These are phyloP conservation scores for Drosophila orosa DNA, from an alignment of 1,140 invertebrate species.

Conservation along the genomic window DNA sequence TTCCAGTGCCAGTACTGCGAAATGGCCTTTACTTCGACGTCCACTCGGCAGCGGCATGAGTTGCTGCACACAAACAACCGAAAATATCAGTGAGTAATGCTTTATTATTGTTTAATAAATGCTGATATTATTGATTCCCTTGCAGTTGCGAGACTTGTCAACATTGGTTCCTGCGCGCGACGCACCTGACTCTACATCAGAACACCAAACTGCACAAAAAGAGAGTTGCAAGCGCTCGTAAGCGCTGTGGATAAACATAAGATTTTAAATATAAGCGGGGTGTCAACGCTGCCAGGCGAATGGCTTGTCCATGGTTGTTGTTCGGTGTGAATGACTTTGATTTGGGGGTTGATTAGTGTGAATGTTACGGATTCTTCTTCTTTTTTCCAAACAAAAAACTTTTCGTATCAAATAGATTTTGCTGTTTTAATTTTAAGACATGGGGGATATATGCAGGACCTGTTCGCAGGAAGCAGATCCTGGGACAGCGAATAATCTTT, in stretches of 20 bases:
- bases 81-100: constrained; percentile 49
- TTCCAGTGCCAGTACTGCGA: constrained; percentile 88
- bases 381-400: constrained; percentile 21
- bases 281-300: not conserved
- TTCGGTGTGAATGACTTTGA: not conserved
- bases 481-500: constrained; percentile 28
- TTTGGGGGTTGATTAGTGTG: not conserved
- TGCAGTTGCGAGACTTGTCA: constrained; percentile 58
- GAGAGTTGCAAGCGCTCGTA: not conserved
- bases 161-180: constrained; percentile 55
- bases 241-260: not conserved
- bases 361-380: constrained; percentile 27
- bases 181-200: constrained; percentile 47
- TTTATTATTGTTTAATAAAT: not conserved
- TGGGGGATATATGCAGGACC: constrained; percentile 52
- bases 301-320: not conserved
- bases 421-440: not conserved
- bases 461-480: constrained; percentile 32
- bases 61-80: constrained; percentile 49
- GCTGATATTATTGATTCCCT: constrained; percentile 2
- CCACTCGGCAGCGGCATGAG: constrained; percentile 53
- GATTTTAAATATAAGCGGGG: not conserved
- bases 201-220: constrained; percentile 48
- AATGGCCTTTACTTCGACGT: constrained; percentile 87
- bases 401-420: not conserved